Evolutionary conservation across 1,140 invertebrate species (phyloP), one percentile per base, ranked within the genome.

Genomic region (Holcopasites calliopsidis): DNA sequence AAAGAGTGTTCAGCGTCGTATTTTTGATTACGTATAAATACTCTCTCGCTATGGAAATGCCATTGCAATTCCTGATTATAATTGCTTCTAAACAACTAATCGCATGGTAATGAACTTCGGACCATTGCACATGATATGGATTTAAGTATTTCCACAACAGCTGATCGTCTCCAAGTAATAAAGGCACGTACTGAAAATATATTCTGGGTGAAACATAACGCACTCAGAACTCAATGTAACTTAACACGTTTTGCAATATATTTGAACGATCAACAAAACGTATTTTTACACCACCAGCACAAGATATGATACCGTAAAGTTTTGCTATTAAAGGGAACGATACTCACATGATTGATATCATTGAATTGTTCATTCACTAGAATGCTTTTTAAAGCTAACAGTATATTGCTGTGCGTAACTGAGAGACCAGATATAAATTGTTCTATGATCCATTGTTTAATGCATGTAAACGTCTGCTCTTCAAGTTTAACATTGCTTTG

Each of bases 401-500:
- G 70, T 13, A 87, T 64, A 64, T 88, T 72, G 38, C 81, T 77
- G 49, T 82, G 66, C 44, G 80, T 81, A 38, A 64, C 1, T 44
- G 66, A 16, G 7, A 86, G 75, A 33, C 76, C 75, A 79, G 79
- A 82, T 74, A 90, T 83, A 13, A 92, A 69, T 31, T 73, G 80
- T 79, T 90, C 69, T 44, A 90, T 75, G 31, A 90, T 86, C 92
- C 92, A 93, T 62, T 87, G 79, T 55, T 90, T 82, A 28, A 84
- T 87, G 60, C 84, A 49, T 1, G 72, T 80, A 61, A 91, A 87
- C 42, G 89, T 92, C 16, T 82, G 83, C 18, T 88, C 88, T 66
- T 91, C 79, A 0, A 93, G 62, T 26, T 66, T 58, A 5, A 90
- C 60, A 61, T 89, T 83, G 69, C 86, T 84, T 77, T 86, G 88